Evolutionary conservation across 2,888 invertebrate species (phyloP), one percentile per base, ranked within the genome.

Genomic region (Pogonocherus hispidulus): DNA sequence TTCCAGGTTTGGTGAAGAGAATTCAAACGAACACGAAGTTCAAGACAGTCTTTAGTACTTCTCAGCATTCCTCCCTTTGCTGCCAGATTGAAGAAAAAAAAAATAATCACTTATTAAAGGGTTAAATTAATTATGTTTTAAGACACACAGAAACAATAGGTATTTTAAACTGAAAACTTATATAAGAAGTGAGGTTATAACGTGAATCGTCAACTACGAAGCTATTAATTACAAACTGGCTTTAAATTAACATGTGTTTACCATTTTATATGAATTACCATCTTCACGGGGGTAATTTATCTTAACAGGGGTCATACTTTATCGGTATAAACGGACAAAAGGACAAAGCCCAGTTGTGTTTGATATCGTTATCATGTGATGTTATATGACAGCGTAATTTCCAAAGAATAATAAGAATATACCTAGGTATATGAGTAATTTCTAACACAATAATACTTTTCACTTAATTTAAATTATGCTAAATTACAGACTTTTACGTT

Each of bases 1-100:
- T 95, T 95, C 93, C 94, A 95, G 85, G 95, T 96, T 87, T 95
- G 95, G 87, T 95, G 94, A 87, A 95, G 91, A 87, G 91, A 90
- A 88, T 92, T 93, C 87, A 93, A 92, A 89, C 95, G 94, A 90
- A 90, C 91, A 88, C 95, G 93, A 88, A 95, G 93, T 89, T 93
- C 94, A 90, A 95, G 89, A 91, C 93, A 93, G 86, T 93, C 93
- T 86, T 91, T 91, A 86, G 91, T 91, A 88, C 91, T 91, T 88
- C 89, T 91, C 81, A 84, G 84, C 85, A 85, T 85, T 83, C 83
- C 84, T 84, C 79, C 77, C 81, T 82, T 79, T 81, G 80, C 82
- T 79, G 80, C 81, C 83, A 84, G 82, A 78, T 79, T 82, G 77
- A 75, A 74, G 62, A 67, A 76, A 76, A 75, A 78, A 73, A 41